phyloP scores from a whole-genome alignment of 1,140 invertebrate species.

The Phenacoccus solenopsis region DNA sequence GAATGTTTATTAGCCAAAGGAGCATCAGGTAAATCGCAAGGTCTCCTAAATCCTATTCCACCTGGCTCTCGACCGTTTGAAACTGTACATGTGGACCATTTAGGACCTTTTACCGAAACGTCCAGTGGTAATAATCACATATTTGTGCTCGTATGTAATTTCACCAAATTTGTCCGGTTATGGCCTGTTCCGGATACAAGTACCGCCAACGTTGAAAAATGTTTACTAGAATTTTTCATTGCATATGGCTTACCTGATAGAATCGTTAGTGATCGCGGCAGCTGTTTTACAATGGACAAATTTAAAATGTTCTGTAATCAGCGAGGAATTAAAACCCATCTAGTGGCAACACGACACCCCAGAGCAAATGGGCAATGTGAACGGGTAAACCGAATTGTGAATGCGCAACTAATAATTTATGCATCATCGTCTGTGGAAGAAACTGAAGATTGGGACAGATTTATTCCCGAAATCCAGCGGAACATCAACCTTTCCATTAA shows the following conservation, averaged over 20 bases:
- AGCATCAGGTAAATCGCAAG: neutral
- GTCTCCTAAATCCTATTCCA: neutral
- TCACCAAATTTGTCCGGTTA: neutral
- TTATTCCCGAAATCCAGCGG: neutral
- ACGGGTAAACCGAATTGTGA: neutral
- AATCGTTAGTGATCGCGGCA: neutral
- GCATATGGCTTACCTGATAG: neutral
- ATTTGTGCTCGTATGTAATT: neutral
- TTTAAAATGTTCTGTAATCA: neutral
- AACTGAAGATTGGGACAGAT: neutral
- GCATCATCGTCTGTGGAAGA: neutral
- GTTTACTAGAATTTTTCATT: neutral
- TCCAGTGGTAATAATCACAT: neutral
- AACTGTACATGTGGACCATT: neutral
- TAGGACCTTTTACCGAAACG: conserved; percentile 5
- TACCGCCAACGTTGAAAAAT: neutral
- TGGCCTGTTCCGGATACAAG: neutral
- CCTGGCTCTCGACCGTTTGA: neutral
- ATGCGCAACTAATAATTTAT: neutral
- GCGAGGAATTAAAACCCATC: neutral
- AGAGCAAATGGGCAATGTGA: conserved; percentile 11
- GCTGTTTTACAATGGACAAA: neutral
- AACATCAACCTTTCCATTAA: neutral
- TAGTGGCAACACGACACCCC: neutral
- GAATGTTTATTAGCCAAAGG: neutral